Conservation (phyloP, 2,797 vertebrate genomes). For the Diglossa cyanea region DNA sequence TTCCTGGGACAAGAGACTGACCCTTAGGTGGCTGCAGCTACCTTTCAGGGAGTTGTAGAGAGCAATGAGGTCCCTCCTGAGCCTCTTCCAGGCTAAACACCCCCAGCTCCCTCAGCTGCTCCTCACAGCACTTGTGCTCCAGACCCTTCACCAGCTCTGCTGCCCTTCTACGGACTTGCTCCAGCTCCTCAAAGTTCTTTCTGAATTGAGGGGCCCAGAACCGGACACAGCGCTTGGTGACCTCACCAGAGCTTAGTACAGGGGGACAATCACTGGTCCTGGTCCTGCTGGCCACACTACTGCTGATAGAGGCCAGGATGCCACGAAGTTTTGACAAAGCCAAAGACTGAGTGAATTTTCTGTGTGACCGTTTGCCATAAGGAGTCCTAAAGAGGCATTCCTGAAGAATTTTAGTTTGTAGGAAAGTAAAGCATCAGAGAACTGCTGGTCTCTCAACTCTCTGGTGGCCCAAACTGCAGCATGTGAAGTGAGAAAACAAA, state of each 20-base stretch:
- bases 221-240: not conserved
- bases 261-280: not conserved
- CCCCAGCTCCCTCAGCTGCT: not conserved
- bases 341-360: not conserved
- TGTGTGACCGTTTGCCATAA: accelerated
- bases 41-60: too few relatives aligned
- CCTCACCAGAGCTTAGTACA: too few relatives aligned
- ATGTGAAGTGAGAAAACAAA: not conserved
- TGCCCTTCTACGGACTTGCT: accelerated
- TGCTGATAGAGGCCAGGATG: not conserved
- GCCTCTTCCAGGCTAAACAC: not conserved
- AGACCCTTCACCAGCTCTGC: not conserved
- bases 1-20: not conserved
- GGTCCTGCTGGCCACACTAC: not conserved
- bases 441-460: not conserved
- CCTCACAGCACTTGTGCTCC: not conserved
- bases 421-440: not conserved
- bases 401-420: not conserved
- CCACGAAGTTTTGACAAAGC: not conserved
- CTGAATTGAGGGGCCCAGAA: not conserved
- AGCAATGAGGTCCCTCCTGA: not conserved
- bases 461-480: not conserved
- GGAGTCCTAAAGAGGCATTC: not conserved
- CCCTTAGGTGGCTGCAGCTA: too few relatives aligned
- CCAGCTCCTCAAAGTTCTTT: not conserved